Percentiles rank a stretch among this genome's conserved stretches.
Evolutionary conservation across 2,113 vertebrate species (phyloP).

Genomic region (Muntiacus reevesi): DNA sequence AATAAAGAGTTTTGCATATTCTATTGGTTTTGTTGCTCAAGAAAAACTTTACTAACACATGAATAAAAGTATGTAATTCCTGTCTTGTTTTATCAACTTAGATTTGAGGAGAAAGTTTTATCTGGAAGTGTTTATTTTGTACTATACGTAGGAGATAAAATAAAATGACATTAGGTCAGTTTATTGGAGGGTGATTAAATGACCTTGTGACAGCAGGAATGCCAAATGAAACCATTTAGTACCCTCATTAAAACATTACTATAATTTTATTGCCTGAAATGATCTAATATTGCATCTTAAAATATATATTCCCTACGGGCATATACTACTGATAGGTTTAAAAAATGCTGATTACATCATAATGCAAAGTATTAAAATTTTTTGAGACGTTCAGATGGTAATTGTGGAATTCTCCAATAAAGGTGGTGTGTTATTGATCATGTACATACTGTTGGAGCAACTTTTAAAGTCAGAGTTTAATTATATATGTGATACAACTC

Average conservation of each 20-base stretch:
- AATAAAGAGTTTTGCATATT: background rate
- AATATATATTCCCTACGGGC: background rate
- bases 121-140: background rate
- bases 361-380: background rate
- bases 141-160: background rate
- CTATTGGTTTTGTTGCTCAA: background rate
- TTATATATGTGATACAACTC: background rate
- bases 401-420: background rate
- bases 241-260: slow-evolving; percentile 37
- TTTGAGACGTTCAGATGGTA: background rate
- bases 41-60: background rate
- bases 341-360: background rate
- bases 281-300: background rate
- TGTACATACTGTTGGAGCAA: background rate
- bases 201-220: background rate
- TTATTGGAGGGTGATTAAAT: slow-evolving; percentile 1
- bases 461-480: background rate
- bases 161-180: background rate
- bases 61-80: background rate
- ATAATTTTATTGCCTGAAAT: slow-evolving; percentile 26
- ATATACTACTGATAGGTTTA: background rate
- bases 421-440: background rate
- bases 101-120: background rate
- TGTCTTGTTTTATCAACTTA: background rate
- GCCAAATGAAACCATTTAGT: background rate